phyloP scores from a whole-genome alignment of 2,797 vertebrate genomes.

The Astyanax mexicanus region DNA sequence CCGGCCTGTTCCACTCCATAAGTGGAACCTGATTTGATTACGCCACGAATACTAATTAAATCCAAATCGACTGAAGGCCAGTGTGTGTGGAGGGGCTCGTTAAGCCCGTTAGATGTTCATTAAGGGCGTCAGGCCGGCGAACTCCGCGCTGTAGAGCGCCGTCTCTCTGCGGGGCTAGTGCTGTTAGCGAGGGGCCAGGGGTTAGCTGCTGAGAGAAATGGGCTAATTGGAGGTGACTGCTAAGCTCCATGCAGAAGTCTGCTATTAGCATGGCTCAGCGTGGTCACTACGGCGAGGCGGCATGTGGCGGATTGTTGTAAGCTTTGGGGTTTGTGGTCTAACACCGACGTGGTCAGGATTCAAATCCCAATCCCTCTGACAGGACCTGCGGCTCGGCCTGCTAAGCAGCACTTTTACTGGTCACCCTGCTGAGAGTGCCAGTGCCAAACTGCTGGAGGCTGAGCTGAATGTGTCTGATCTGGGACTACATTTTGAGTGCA shows the following conservation, averaged over 20 bases:
- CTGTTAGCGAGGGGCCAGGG: conserved; percentile 50
- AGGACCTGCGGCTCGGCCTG: neutral
- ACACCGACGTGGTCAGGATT: neutral
- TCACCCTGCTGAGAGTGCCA: neutral
- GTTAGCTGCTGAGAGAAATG: conserved; percentile 42
- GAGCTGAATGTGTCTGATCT: neutral
- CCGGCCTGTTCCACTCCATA: conserved; percentile 40
- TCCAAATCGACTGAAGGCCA: conserved; percentile 55
- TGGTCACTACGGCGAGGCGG: neutral
- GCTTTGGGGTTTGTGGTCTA: neutral
- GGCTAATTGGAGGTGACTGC: conserved; percentile 50
- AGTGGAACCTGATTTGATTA: conserved; percentile 49
- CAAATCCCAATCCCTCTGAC: neutral
- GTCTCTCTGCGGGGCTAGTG: conserved; percentile 47
- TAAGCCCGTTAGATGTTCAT: conserved; percentile 56
- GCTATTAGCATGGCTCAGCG: conserved; percentile 16
- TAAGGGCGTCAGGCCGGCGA: conserved; percentile 49
- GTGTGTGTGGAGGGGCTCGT: conserved; percentile 45
- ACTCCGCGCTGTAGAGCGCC: conserved; percentile 17
- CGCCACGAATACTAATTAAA: conserved; percentile 57
- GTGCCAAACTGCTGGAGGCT: neutral
- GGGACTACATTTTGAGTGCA: neutral
- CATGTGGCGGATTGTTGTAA: neutral
- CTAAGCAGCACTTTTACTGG: neutral
- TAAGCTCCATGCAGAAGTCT: conserved; percentile 24